A percentile compares a stretch with the other conserved stretches of the same genome.
Conservation (phyloP, 2,113 vertebrate species). For the Plestiodon gilberti region DNA sequence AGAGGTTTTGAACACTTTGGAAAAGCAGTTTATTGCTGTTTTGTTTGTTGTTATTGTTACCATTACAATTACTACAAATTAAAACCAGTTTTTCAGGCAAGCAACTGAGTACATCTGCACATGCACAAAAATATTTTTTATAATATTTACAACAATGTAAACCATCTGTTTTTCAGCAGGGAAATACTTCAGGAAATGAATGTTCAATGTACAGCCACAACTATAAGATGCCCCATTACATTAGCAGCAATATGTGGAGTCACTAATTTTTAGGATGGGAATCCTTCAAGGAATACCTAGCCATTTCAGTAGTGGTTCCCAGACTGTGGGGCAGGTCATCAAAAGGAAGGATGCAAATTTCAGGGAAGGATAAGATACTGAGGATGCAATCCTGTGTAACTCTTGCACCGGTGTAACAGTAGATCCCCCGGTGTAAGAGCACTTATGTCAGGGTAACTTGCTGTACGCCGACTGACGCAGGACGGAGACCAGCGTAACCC, state of each 20-base stretch:
- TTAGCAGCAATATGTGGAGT: not conserved
- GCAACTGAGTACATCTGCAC: not conserved
- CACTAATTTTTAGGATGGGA: too few relatives aligned
- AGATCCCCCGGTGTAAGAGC: too few relatives aligned
- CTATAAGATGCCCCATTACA: not conserved
- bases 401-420: too few relatives aligned
- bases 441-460: too few relatives aligned
- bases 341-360: not conserved
- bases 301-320: not conserved
- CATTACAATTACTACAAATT: not conserved
- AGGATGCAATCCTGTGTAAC: not conserved
- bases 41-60: not conserved
- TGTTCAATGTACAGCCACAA: not conserved
- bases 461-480: too few relatives aligned
- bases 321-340: not conserved
- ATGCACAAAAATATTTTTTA: not conserved
- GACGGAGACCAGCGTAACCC: too few relatives aligned
- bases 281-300: not conserved
- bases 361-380: not conserved
- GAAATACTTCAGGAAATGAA: not conserved
- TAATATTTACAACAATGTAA: not conserved
- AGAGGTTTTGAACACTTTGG: not conserved
- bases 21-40: not conserved
- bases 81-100: not conserved
- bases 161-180: not conserved